These are phyloP conservation scores for Deroplatys truncata DNA, from an alignment of 2,888 invertebrate genomes.

Conservation along the genomic window DNA sequence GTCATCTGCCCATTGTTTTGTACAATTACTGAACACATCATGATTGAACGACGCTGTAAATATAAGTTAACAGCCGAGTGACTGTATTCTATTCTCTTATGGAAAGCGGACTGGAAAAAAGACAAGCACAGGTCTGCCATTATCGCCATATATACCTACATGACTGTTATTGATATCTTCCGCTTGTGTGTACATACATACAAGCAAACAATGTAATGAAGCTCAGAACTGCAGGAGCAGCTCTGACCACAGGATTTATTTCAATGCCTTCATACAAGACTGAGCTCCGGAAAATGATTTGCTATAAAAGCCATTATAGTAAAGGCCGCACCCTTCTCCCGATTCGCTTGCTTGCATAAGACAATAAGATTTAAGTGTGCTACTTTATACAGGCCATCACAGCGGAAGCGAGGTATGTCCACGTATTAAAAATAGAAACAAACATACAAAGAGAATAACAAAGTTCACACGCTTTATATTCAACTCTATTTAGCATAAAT, in stretches of 20 bases:
- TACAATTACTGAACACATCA: not conserved
- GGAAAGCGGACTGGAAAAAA: not conserved
- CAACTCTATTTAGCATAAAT: not conserved
- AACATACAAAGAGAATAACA: not conserved
- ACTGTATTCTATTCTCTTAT: not conserved
- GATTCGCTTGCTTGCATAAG: constrained; percentile 16
- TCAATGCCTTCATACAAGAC: constrained; percentile 10
- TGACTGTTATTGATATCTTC: not conserved
- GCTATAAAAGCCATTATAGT: constrained; percentile 9
- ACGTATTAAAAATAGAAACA: not conserved
- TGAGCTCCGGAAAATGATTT: constrained; percentile 2
- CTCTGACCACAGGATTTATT: not conserved
- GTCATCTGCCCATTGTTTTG: not conserved
- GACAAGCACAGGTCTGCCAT: not conserved
- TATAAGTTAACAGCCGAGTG: not conserved
- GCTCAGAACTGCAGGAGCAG: not conserved
- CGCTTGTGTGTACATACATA: not conserved
- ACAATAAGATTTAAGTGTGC: constrained; percentile 6
- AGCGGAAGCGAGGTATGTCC: not conserved
- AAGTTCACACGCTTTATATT: not conserved
- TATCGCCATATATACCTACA: not conserved
- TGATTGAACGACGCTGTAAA: not conserved
- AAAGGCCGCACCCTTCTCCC: not conserved
- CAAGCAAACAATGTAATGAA: constrained; percentile 1
- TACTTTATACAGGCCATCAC: not conserved